Evolutionary conservation across 2,113 vertebrate genomes (phyloP).

Genomic region (Misgurnus anguillicaudatus): DNA sequence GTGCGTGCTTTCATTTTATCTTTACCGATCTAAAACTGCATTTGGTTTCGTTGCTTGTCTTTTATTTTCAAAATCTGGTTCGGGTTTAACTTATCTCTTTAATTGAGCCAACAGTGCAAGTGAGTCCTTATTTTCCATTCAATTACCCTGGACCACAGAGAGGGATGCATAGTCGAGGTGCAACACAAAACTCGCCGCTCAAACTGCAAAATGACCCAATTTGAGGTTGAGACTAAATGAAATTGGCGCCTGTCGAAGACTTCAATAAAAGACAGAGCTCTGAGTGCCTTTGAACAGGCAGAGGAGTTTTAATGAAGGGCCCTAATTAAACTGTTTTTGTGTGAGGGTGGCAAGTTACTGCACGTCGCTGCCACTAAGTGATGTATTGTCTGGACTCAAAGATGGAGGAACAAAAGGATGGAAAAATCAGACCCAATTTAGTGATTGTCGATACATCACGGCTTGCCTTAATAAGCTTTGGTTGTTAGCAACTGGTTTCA

Average conservation of each 20-base stretch:
- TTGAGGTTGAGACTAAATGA: conserved; percentile 79
- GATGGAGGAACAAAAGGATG: conserved; percentile 42
- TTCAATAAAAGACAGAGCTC: conserved; percentile 68
- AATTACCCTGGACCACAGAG: conserved; percentile 72
- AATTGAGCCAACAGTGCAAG: conserved; percentile 74
- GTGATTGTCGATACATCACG: conserved; percentile 32
- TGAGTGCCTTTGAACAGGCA: conserved; percentile 67
- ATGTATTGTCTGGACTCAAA: conserved; percentile 48
- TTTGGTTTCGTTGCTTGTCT: conserved; percentile 17
- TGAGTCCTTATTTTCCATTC: conserved; percentile 76
- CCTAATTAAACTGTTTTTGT: conserved; percentile 68
- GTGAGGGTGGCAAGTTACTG: conserved; percentile 48
- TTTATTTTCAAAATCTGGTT: conserved; percentile 51
- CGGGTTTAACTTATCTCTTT: conserved; percentile 71
- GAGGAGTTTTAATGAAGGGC: conserved; percentile 68
- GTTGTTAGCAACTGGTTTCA: background rate
- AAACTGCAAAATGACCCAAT: conserved; percentile 71
- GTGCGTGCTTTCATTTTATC: conserved; percentile 69
- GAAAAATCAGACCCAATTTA: conserved; percentile 13
- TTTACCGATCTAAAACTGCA: conserved; percentile 63
- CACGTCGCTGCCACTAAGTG: conserved; percentile 41
- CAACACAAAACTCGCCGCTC: conserved; percentile 41
- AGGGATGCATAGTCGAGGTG: conserved; percentile 60
- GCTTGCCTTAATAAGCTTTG: conserved; percentile 3
- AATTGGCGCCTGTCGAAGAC: conserved; percentile 74